phyloP scores from a whole-genome alignment of 2,797 vertebrate genomes.

The Cyprinodon diabolis region DNA sequence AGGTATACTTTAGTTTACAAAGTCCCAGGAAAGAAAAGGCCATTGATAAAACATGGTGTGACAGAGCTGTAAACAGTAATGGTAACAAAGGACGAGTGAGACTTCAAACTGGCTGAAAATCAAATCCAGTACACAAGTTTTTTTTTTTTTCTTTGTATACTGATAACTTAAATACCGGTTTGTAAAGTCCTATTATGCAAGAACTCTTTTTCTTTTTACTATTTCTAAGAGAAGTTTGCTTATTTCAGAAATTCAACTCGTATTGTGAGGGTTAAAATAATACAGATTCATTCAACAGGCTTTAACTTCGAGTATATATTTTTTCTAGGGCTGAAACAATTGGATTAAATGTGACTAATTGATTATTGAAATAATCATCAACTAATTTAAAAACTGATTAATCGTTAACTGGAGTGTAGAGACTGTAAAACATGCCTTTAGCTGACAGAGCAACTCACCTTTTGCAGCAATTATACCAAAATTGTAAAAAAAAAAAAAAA shows the following conservation, averaged over 20 bases:
- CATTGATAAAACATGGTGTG: conserved; percentile 69
- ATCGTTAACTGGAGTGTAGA: no score
- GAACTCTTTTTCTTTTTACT: neutral
- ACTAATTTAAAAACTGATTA: no score
- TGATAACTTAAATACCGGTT: conserved; percentile 5
- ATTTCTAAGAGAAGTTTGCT: neutral
- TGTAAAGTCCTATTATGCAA: neutral
- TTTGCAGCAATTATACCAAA: no score
- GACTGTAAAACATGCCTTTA: no score
- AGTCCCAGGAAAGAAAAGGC: conserved; percentile 24
- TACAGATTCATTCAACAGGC: neutral
- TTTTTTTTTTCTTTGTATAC: conserved; percentile 26
- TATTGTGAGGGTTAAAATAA: neutral
- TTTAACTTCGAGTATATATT: no score
- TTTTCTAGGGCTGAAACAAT: no score
- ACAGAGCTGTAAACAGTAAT: conserved; percentile 50
- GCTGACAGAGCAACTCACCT: no score
- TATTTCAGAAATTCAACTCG: neutral
- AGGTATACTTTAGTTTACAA: conserved; percentile 36
- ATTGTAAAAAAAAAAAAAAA: no score
- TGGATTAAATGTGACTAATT: no score
- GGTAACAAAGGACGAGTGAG: conserved; percentile 51
- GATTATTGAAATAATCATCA: no score
- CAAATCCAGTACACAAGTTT: conserved; percentile 43
- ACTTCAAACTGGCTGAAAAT: conserved; percentile 53